Base-by-base conservation (phyloP, 1,140 invertebrate genomes). In the Lamellibrachia luymesi region DNA sequence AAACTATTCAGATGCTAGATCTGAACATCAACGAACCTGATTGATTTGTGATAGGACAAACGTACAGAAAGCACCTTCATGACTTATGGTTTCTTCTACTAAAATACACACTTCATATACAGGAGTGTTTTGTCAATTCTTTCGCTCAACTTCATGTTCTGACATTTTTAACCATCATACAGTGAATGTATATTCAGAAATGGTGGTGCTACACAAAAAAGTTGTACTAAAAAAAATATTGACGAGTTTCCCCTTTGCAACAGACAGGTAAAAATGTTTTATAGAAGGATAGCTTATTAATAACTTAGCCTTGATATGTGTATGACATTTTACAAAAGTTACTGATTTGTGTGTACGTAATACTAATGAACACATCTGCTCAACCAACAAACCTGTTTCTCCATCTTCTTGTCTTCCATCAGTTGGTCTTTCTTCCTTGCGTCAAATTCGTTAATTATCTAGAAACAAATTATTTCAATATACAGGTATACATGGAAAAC, bases 381-480 rank as follows among this genome's bases (percentile, higher is more conserved):
- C 6, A 56, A 56, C 52, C 52, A 56, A 56, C 64, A 80, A 95
- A 96, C 96, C 95, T 96, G 96, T 95, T 97, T 97, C 80, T 97
- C 97, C 95, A 98, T 98, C 93, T 97, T 98, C 95, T 99, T 98
- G 96, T 99, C 98, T 94, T 99, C 98, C 10, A 97, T 97, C 64
- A 98, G 96, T 94, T 97, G 96, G 94, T 98, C 97, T 80, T 95
- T 95, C 25, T 97, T 97, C 50, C 96, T 96, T 91, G 97, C 96
- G 1, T 95, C 93, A 25, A 97, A 96, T 95, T 98, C 98, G 95
- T 99, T 99, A 89, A 99, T 98, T 0, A 97, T 94, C 96, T 97
- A 94, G 25, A 94, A 92, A 92, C 51, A 91, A 49, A 91, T 4
- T 0, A 91, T 25, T 50, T 49, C 27, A 94, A 80, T 80, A 22